These are phyloP conservation scores for Pristis pectinata DNA, from an alignment of 2,797 vertebrate genomes.

Conservation along the genomic window DNA sequence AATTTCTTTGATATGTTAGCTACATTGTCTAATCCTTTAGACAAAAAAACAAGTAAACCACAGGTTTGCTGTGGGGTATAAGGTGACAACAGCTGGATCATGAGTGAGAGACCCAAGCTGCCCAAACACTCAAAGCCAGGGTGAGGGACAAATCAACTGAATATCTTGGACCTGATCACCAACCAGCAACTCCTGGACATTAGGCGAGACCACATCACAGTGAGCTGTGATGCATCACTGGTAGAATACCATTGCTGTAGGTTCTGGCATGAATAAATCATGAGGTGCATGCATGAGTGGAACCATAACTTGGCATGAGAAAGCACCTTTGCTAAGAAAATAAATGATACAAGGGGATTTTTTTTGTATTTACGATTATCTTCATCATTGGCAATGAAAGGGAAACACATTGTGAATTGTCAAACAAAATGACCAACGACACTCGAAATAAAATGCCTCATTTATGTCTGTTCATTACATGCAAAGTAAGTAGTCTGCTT, in stretches of 20 bases:
- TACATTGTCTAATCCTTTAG: background rate
- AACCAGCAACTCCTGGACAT: background rate
- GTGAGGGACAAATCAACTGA: background rate
- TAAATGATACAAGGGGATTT: background rate
- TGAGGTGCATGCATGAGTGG: background rate
- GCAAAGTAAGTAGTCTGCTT: background rate
- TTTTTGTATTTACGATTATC: background rate
- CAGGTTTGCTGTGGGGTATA: background rate
- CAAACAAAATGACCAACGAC: background rate
- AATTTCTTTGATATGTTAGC: background rate
- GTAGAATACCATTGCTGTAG: background rate
- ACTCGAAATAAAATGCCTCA: background rate
- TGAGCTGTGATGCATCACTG: background rate
- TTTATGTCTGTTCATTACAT: constrained; percentile 20
- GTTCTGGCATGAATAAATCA: background rate
- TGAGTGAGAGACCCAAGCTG: background rate
- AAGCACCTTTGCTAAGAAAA: background rate
- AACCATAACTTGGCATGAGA: background rate
- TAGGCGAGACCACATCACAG: background rate
- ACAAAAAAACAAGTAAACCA: background rate
- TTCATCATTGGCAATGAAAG: background rate
- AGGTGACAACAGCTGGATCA: background rate
- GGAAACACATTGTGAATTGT: background rate
- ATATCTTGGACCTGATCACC: background rate
- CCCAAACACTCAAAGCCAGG: background rate